Conservation (phyloP, 2,113 vertebrate genomes). For the Tenebrosternarchus preto region DNA sequence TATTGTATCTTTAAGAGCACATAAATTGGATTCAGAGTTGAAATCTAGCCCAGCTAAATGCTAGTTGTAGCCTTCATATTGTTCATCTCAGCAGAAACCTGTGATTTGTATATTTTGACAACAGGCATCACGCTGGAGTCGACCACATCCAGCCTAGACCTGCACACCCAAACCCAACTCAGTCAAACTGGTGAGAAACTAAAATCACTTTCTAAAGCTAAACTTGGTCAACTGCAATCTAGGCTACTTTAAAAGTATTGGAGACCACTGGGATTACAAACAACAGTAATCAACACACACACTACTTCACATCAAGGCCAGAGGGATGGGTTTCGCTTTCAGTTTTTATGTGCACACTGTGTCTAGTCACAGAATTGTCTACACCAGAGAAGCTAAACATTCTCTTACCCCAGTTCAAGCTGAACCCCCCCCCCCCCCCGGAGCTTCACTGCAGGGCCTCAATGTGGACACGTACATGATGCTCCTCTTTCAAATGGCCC, state of each 20-base stretch:
- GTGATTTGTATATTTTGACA: constrained; percentile 51
- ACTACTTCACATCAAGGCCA: constrained; percentile 30
- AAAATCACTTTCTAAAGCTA: not conserved
- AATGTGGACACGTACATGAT: not conserved
- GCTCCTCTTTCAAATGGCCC: constrained; percentile 5
- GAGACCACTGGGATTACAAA: constrained; percentile 36
- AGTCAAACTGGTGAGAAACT: constrained; percentile 19
- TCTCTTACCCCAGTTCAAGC: constrained; percentile 31
- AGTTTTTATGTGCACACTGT: constrained; percentile 3
- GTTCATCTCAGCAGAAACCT: constrained; percentile 26
- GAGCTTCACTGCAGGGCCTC: constrained; percentile 57
- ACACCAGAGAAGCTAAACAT: constrained; percentile 40
- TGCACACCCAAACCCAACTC: constrained; percentile 25
- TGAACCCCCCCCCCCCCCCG: constrained; percentile 63
- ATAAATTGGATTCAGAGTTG: not conserved
- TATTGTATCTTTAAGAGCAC: not conserved
- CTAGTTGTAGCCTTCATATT: constrained; percentile 8
- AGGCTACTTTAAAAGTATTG: constrained; percentile 16
- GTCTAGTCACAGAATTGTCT: not conserved
- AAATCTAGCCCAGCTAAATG: constrained; percentile 22
- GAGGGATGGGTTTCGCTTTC: not conserved
- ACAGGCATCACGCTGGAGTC: constrained; percentile 42
- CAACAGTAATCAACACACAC: constrained; percentile 24
- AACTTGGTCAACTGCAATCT: constrained; percentile 29
- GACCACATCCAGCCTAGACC: constrained; percentile 44